Conservation (phyloP, 2,113 vertebrate species). For the Polypterus bichir region DNA sequence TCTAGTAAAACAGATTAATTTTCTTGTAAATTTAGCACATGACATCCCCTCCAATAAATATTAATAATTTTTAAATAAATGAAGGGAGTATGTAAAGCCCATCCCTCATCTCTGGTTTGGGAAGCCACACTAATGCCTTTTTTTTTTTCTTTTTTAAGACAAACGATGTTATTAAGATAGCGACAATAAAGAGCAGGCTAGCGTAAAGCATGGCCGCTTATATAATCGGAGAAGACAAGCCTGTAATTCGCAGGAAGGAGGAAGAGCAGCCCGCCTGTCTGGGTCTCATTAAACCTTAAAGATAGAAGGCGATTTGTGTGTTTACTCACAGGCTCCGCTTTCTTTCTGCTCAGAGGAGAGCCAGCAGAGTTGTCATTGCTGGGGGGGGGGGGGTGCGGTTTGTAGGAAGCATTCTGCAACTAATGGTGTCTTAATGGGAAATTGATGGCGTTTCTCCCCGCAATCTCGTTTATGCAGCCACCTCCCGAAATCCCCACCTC, state of each 20-base stretch:
- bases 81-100: too few species aligned
- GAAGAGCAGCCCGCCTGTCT: slow-evolving; percentile 14
- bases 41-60: too few species aligned
- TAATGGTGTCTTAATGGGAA: slow-evolving; percentile 21
- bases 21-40: too few species aligned
- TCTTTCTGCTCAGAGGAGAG: background rate
- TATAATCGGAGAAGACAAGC: slow-evolving; percentile 10
- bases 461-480: slow-evolving; percentile 11
- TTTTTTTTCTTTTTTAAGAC: slow-evolving; percentile 8
- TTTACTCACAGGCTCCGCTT: background rate
- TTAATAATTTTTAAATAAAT: too few species aligned
- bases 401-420: slow-evolving; percentile 7
- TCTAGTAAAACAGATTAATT: too few species aligned
- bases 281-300: slow-evolving; percentile 8
- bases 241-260: background rate
- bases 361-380: background rate
- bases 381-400: background rate
- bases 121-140: too few species aligned
- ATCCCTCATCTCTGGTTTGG: too few species aligned
- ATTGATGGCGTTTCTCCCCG: slow-evolving; percentile 14
- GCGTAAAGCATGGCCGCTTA: background rate
- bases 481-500: slow-evolving; percentile 8
- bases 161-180: slow-evolving; percentile 18
- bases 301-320: slow-evolving; percentile 5
- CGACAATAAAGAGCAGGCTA: slow-evolving; percentile 6